Conservation (phyloP, 2,797 vertebrate species). For the Apogon hyalosoma region DNA sequence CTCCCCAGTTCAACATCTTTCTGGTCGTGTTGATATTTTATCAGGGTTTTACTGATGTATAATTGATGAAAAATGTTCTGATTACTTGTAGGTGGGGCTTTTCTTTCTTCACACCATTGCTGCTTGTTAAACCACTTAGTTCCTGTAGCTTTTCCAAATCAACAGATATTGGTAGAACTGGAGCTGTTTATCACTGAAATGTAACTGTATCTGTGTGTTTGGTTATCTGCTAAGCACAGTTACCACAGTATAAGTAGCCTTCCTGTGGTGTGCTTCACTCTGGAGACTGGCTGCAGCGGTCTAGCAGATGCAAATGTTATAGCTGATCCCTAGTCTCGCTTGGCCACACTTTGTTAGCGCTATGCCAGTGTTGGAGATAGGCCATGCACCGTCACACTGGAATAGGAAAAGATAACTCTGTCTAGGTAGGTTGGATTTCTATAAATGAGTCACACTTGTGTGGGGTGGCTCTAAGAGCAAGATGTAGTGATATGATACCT, state of each 20-base stretch:
- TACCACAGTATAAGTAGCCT: conserved; percentile 14
- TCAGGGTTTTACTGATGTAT: background rate
- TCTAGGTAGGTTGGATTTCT: no score
- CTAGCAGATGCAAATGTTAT: conserved; percentile 34
- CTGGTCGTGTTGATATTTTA: no score
- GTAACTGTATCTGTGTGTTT: conserved; percentile 3
- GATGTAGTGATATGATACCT: no score
- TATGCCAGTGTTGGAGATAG: no score
- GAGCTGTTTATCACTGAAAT: background rate
- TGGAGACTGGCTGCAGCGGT: conserved; percentile 27
- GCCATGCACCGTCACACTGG: no score
- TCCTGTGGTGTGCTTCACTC: conserved; percentile 19
- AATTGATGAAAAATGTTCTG: no score
- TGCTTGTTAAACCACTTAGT: background rate
- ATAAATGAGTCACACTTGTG: no score
- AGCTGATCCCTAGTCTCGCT: background rate
- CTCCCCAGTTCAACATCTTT: no score
- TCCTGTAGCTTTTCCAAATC: background rate
- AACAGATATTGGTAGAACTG: background rate
- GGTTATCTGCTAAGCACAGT: conserved; percentile 10
- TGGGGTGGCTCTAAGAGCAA: no score
- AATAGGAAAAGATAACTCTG: no score
- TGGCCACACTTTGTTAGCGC: no score
- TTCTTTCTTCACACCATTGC: background rate
- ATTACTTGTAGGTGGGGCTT: background rate